Base-by-base conservation (phyloP, 2,797 vertebrate species). In the Enteromius anoplus region DNA sequence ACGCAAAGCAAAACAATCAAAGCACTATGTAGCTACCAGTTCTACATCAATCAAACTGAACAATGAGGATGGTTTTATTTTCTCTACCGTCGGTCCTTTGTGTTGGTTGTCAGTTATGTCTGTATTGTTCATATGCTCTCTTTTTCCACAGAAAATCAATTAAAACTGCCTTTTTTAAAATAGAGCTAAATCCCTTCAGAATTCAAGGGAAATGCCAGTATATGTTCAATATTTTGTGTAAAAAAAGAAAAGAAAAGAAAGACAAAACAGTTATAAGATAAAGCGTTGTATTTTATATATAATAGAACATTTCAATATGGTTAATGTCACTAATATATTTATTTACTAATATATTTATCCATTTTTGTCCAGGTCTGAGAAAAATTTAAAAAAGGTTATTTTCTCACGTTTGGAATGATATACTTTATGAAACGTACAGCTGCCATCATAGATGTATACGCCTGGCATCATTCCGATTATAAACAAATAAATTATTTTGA, bases 291-390 rank as follows among this genome's bases (percentile, higher is more conserved):
- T 98, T 96, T 97, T 95, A 93, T 95, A 96, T 95, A 93, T 92
- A 92, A 90, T 91, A 91, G 92, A 95, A 97, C 93, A 96, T 97
- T 96, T 97, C 96, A 97, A 95, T 97, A 97, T 96, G 96, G 95
- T 95, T 55, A 95, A 93, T 95, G 96, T 97, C 96, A 94, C 93
- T 95, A 96, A 97, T 97, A 96, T 99, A 99, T 99, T 99, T 99
- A 99, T 99, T 99, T 99, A 96, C 97, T 99, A 99, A 98, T 98
- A 98, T 99, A 99, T 99, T 98, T 99, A 98, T 99, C 97, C 97
- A 96, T 88, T 93, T 86, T 94, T 94, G 96, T 93, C 93, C 92
- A 89, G 80, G 93, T 95, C 92, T 95, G 93, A 93, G 85, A 95
- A 89, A 86, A 92, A 86, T 89, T 60, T 17, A 42, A 88, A 80